These are phyloP conservation scores for Dexiosoma caninum DNA, from an alignment of 2,888 invertebrate species.

Conservation along the genomic window DNA sequence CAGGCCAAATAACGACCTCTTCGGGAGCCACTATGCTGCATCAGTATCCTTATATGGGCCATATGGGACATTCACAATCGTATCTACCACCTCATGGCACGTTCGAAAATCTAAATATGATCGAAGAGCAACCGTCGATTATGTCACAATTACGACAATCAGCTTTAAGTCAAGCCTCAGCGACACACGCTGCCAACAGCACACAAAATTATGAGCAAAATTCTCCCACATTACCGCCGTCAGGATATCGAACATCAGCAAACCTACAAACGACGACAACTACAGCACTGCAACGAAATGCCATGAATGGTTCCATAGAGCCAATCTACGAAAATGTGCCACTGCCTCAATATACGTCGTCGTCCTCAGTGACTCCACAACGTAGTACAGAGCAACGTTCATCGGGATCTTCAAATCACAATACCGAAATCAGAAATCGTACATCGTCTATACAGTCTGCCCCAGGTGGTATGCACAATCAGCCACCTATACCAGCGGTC, in stretches of 20 bases:
- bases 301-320: slow-evolving; percentile 81
- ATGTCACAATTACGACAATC: slow-evolving; percentile 73
- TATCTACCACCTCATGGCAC: slow-evolving; percentile 82
- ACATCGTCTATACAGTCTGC: slow-evolving; percentile 86
- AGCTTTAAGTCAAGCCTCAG: slow-evolving; percentile 71
- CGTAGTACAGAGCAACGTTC: slow-evolving; percentile 66
- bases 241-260: slow-evolving; percentile 78
- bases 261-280: slow-evolving; percentile 76
- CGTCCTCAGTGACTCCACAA: slow-evolving; percentile 70
- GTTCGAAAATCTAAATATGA: slow-evolving; percentile 84
- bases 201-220: slow-evolving; percentile 65
- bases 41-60: slow-evolving; percentile 72
- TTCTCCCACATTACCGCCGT: slow-evolving; percentile 78
- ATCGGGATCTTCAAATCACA: slow-evolving; percentile 65
- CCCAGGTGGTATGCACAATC: slow-evolving; percentile 80
- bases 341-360: slow-evolving; percentile 78
- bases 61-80: slow-evolving; percentile 76
- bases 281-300: slow-evolving; percentile 76
- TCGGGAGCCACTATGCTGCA: slow-evolving; percentile 78
- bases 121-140: slow-evolving; percentile 77
- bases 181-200: slow-evolving; percentile 56
- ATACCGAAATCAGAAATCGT: slow-evolving; percentile 73
- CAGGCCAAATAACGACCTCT: slow-evolving; percentile 78
- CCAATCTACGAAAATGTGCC: slow-evolving; percentile 91
- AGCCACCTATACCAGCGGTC: slow-evolving; percentile 67